phyloP scores from a whole-genome alignment of 1,140 invertebrate genomes.

The Drosophila sproati region DNA sequence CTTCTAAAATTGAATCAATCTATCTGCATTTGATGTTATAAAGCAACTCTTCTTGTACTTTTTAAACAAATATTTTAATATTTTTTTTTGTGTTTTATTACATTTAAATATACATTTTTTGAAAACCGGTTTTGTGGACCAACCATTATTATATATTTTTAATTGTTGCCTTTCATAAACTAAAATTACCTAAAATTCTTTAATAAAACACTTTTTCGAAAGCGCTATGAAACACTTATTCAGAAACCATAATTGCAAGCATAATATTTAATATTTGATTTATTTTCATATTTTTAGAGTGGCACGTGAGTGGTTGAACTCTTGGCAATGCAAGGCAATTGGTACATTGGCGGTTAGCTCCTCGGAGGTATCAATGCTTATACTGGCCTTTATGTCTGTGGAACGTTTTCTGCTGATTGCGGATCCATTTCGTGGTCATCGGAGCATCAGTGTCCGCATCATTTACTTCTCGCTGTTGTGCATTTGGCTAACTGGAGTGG shows the following conservation, averaged over 20 bases:
- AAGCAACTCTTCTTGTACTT: too few relatives aligned
- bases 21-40: too few relatives aligned
- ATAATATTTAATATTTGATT: too few relatives aligned
- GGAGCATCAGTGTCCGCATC: slow-evolving; percentile 86
- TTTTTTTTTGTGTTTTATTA: too few relatives aligned
- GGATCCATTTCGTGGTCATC: slow-evolving; percentile 87
- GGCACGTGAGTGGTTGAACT: slow-evolving; percentile 89
- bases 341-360: slow-evolving; percentile 89
- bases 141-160: too few relatives aligned
- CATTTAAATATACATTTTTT: too few relatives aligned
- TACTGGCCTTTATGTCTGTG: slow-evolving; percentile 91
- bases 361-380: slow-evolving; percentile 90
- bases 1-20: too few relatives aligned
- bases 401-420: slow-evolving; percentile 90
- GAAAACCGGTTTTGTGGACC: too few relatives aligned
- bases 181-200: neutral
- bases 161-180: neutral
- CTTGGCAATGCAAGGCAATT: slow-evolving; percentile 88
- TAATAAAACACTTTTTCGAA: neutral
- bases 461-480: slow-evolving; percentile 84
- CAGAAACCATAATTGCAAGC: too few relatives aligned
- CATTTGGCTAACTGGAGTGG: slow-evolving; percentile 88
- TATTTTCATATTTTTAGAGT: slow-evolving; percentile 62
- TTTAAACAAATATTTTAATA: too few relatives aligned
- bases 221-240: too few relatives aligned